Evolutionary conservation across 2,888 invertebrate species (phyloP).

Genomic region (Brassicogethes aeneus): DNA sequence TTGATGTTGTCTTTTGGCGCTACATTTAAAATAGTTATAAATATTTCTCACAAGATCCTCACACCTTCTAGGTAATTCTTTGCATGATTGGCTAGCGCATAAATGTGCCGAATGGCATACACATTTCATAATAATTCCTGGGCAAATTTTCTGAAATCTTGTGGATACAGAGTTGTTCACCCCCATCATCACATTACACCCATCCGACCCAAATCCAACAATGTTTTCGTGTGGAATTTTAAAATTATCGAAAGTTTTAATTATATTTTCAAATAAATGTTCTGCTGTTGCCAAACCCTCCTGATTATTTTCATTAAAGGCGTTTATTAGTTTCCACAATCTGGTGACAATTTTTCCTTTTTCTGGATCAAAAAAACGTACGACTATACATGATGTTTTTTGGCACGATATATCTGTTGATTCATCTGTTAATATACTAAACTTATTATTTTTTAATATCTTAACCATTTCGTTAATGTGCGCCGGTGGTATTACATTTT

Average conservation of each 20-base stretch:
- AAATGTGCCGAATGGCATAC: conserved; percentile 28
- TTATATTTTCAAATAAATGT: no score
- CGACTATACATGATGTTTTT: no score
- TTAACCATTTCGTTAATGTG: no score
- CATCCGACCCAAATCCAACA: conserved; percentile 30
- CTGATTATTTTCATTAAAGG: no score
- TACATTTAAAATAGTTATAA: conserved; percentile 2
- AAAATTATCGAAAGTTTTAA: conserved; percentile 16
- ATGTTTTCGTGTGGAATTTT: conserved; percentile 25
- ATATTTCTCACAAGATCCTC: conserved; percentile 5
- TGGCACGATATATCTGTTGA: no score
- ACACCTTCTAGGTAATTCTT: conserved; percentile 2
- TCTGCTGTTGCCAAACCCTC: no score
- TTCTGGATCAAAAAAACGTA: no score
- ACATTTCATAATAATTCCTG: conserved; percentile 27
- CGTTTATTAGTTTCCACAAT: no score
- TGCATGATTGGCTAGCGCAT: conserved; percentile 8
- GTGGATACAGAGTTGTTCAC: conserved; percentile 24
- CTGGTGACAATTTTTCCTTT: no score
- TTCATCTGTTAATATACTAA: no score
- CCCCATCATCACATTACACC: conserved; percentile 29
- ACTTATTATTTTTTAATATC: no score
- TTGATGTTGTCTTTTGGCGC: conserved; percentile 1
- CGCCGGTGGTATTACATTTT: no score
- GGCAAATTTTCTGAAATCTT: conserved; percentile 21